Base-by-base conservation (phyloP, 1,140 invertebrate species). In the Nautilus pompilius region DNA sequence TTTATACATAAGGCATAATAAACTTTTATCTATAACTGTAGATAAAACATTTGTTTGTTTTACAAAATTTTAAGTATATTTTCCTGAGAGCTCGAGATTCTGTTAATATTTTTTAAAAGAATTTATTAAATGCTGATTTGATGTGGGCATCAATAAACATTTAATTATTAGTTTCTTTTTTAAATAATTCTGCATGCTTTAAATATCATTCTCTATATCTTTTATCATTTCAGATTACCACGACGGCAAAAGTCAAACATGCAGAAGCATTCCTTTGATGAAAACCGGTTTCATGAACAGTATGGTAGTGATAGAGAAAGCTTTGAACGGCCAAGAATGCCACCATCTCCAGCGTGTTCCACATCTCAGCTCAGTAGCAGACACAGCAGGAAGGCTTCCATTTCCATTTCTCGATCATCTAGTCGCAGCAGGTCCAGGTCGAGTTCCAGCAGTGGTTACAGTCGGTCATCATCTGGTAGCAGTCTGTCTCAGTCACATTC, bases 401-500 rank as follows among this genome's bases (percentile, higher is more conserved):
- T 62, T 10, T 71, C 69, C 3, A 57, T 67, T 45, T 76, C 74
- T 24, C 58, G 70, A 29, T 76, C 74, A 10, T 66, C 65, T 24
- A 74, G 78, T 58, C 66, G 62, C 15, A 77, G 73, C 49, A 66
- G 70, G 28, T 74, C 72, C 10, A 55, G 69, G 49, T 77, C 77
- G 8, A 65, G 78, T 33, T 80, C 78, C 20, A 74, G 71, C 32
- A 80, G 77, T 48, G 75, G 77, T 57, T 67, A 73, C 6, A 78
- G 72, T 53, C 66, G 72, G 28, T 79, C 77, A 17, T 76, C 77
- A 5, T 66, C 62, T 15, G 63, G 69, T 30, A 72, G 67, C 32
- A 69, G 70, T 63, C 65, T 84, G 32, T 88, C 80, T 82, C 84
- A 70, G 67, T 86, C 76, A 76, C 80, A 85, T 66, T 84, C 84